Evolutionary conservation across 2,113 vertebrate species (phyloP).

Genomic region (Macaca mulatta): DNA sequence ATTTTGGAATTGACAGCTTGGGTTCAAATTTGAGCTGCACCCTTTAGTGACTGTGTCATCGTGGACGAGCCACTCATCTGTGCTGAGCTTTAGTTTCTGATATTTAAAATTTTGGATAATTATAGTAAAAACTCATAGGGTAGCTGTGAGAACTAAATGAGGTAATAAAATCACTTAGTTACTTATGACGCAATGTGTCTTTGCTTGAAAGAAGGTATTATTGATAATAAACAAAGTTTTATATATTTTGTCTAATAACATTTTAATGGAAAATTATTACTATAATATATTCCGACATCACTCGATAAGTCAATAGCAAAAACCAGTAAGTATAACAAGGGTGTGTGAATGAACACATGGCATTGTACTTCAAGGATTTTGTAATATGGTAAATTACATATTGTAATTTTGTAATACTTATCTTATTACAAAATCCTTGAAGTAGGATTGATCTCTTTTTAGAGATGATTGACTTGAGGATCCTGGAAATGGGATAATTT

Average conservation of each 20-base stretch:
- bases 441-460: background rate
- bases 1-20: background rate
- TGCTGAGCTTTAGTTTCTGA: background rate
- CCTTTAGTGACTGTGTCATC: background rate
- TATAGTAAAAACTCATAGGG: background rate
- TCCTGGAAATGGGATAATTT: background rate
- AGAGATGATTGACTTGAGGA: background rate
- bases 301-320: background rate
- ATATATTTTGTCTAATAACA: background rate
- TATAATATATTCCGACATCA: background rate
- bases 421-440: background rate
- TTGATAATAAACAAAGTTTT: background rate
- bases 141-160: background rate
- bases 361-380: no score
- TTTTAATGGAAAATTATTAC: background rate
- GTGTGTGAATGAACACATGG: background rate
- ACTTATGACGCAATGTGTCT: background rate
- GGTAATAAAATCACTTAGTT: background rate
- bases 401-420: background rate
- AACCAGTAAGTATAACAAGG: background rate
- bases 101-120: constrained; percentile 10
- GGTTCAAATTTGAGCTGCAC: background rate
- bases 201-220: constrained; percentile 35
- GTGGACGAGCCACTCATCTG: background rate
- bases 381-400: no score